phyloP scores from a whole-genome alignment of 2,888 invertebrate genomes.

The Calephelis perditalis region DNA sequence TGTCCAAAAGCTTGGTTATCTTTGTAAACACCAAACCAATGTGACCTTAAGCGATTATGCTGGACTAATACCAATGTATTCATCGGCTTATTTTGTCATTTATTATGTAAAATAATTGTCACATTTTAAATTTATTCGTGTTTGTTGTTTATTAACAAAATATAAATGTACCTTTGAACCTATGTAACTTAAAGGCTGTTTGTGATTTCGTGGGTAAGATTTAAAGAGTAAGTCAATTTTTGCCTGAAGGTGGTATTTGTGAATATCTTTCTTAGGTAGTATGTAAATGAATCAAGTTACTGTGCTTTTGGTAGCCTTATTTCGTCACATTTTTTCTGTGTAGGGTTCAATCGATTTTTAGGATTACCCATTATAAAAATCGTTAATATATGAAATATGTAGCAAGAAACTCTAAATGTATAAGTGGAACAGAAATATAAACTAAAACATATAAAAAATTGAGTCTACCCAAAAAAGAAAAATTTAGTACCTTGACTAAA shows the following conservation, averaged over 20 bases:
- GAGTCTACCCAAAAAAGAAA: no score
- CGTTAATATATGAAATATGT: neutral
- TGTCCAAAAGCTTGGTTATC: no score
- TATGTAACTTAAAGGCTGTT: slow-evolving; percentile 9
- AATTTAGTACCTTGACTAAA: no score
- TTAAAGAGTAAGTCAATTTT: slow-evolving; percentile 5
- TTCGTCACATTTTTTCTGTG: neutral
- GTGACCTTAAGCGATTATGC: no score
- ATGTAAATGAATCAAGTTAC: slow-evolving; percentile 10
- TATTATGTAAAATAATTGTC: neutral
- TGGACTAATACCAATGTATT: slow-evolving; percentile 25
- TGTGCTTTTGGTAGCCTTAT: slow-evolving; percentile 12
- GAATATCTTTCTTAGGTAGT: slow-evolving; percentile 7
- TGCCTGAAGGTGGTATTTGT: slow-evolving; percentile 7
- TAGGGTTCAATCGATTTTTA: slow-evolving; percentile 7
- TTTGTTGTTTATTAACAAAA: slow-evolving; percentile 5
- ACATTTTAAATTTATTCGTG: neutral
- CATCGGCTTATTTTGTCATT: slow-evolving; percentile 38
- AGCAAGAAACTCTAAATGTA: neutral
- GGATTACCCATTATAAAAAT: neutral
- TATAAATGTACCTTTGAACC: slow-evolving; percentile 7
- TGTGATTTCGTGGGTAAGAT: slow-evolving; percentile 9
- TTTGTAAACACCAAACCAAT: no score
- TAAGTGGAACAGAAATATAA: slow-evolving; percentile 1
- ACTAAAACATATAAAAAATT: neutral